Percentiles rank a stretch among this genome's conserved stretches.
phyloP scores from a whole-genome alignment of 2,797 vertebrate genomes.

The Spinibarbus caldwelli region DNA sequence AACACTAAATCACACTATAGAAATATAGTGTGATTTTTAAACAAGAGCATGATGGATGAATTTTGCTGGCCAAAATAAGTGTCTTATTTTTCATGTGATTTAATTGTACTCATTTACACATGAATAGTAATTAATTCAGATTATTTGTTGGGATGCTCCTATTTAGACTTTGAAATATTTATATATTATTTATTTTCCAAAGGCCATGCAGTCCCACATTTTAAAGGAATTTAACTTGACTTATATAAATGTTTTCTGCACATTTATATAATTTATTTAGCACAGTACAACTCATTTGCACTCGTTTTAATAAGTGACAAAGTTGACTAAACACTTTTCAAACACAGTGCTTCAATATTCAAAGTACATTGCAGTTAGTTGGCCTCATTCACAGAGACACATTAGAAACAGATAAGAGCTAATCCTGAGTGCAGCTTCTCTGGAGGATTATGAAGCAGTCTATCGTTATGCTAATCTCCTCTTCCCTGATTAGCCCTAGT shows the following conservation, averaged over 20 bases:
- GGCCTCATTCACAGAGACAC: conserved; percentile 28
- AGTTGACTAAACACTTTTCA: neutral
- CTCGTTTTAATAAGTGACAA: no score
- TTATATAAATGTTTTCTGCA: neutral
- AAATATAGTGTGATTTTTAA: neutral
- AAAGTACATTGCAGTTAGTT: neutral
- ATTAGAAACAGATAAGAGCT: conserved; percentile 33
- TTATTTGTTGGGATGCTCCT: neutral
- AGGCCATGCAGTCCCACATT: neutral
- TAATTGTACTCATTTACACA: neutral
- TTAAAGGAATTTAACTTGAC: neutral
- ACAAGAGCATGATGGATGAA: neutral
- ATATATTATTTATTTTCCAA: neutral
- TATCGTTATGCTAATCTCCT: conserved; percentile 49
- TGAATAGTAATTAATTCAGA: neutral
- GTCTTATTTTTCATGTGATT: neutral
- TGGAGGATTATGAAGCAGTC: conserved; percentile 43
- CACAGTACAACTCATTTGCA: neutral
- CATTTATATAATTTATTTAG: neutral
- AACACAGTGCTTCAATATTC: no score
- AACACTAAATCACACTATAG: neutral
- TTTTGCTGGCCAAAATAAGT: neutral
- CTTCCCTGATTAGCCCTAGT: conserved; percentile 45
- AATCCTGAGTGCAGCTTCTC: conserved; percentile 30
- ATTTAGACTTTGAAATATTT: neutral